Conservation (phyloP, 2,113 vertebrate species). For the Microcebus jonahi region DNA sequence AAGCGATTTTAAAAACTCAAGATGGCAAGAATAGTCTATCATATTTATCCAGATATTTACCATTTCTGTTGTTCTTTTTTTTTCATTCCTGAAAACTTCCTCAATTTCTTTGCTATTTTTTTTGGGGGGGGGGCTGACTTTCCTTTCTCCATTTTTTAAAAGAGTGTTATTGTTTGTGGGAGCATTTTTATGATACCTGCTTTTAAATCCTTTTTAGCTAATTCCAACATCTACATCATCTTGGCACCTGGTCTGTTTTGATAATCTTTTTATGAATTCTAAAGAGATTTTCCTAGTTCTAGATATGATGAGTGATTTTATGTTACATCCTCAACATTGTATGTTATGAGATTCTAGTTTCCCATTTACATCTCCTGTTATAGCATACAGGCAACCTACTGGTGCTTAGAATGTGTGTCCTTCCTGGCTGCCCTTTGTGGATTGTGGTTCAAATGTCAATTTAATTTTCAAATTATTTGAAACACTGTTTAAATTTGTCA, state of each 20-base stretch:
- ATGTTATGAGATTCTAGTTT: not conserved
- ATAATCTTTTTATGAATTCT: not conserved
- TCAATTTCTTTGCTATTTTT: not conserved
- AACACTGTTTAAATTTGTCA: not conserved
- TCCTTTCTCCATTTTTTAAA: not conserved
- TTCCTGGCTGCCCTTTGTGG: not conserved
- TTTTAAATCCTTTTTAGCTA: not conserved
- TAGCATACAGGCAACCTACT: not conserved
- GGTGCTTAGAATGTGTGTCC: not conserved
- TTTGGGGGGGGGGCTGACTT: not conserved
- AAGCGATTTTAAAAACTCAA: not conserved
- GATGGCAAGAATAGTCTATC: not conserved
- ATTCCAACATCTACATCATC: not conserved
- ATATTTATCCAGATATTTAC: not conserved
- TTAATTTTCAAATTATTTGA: not conserved
- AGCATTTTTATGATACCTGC: not conserved
- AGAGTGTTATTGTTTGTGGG: not conserved
- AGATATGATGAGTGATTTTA: not conserved
- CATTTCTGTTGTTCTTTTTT: not conserved
- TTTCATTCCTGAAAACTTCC: not conserved
- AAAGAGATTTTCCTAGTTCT: not conserved
- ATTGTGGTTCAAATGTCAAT: not conserved
- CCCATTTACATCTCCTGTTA: not conserved
- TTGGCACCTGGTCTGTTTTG: not conserved
- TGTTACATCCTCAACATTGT: not conserved